Percentiles rank a stretch among this genome's conserved stretches.
Evolutionary conservation across 2,113 vertebrate species (phyloP).

Genomic region (Herpetotheres cachinnans): DNA sequence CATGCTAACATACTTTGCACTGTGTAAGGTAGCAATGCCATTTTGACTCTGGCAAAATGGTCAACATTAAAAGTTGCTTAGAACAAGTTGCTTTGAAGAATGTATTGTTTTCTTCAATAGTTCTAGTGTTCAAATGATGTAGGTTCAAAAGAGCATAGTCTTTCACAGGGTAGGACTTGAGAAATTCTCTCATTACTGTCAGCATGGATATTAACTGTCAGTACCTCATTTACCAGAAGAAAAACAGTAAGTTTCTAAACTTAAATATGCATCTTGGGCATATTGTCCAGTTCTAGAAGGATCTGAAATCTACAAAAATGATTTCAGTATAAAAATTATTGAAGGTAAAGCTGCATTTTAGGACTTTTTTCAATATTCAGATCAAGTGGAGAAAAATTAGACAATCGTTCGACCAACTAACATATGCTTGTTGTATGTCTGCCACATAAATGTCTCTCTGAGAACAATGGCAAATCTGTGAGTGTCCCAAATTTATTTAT

Average conservation of each 20-base stretch:
- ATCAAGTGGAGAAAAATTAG: background rate
- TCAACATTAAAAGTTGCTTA: background rate
- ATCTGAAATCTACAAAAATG: background rate
- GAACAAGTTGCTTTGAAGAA: background rate
- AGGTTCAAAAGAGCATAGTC: background rate
- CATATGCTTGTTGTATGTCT: background rate
- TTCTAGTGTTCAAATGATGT: background rate
- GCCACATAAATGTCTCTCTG: background rate
- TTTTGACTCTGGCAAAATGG: background rate
- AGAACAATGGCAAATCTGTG: background rate
- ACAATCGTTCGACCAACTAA: background rate
- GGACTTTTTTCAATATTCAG: background rate
- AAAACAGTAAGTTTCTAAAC: background rate
- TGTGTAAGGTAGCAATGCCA: fast-evolving
- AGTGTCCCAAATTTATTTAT: background rate
- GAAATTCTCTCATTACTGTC: background rate
- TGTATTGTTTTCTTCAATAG: background rate
- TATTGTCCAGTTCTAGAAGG: background rate
- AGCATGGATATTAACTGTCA: background rate
- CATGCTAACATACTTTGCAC: background rate
- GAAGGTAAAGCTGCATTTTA: background rate
- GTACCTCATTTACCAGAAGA: background rate
- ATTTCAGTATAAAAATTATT: background rate
- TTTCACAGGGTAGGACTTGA: background rate
- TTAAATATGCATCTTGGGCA: background rate